These are phyloP conservation scores for Geopemphigus sp. DNA, from an alignment of 1,140 invertebrate species.

Conservation along the genomic window DNA sequence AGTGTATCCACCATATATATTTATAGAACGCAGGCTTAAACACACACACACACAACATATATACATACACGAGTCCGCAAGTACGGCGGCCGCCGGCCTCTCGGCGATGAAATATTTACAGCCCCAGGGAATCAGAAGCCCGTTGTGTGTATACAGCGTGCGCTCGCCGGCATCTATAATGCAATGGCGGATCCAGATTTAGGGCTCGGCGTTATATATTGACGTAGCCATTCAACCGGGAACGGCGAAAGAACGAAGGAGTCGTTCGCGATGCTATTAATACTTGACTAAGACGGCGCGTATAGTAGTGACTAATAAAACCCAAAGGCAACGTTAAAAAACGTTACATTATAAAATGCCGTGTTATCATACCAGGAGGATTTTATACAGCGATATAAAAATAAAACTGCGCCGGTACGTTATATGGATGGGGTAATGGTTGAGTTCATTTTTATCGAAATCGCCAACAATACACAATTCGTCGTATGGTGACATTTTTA, in stretches of 20 bases:
- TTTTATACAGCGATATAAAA: neutral
- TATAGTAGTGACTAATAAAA: slow-evolving; percentile 17
- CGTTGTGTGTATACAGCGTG: neutral
- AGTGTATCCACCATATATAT: neutral
- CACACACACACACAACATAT: neutral
- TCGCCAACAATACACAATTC: neutral
- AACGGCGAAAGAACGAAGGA: slow-evolving; percentile 19
- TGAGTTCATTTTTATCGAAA: neutral
- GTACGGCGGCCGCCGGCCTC: slow-evolving; percentile 1
- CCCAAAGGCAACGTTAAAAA: slow-evolving; percentile 19
- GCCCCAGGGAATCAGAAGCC: slow-evolving; percentile 22
- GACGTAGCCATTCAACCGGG: slow-evolving; percentile 26
- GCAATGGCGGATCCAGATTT: slow-evolving; percentile 44
- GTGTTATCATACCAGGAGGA: neutral
- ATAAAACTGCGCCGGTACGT: neutral
- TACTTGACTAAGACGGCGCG: slow-evolving; percentile 41
- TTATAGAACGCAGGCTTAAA: too few species aligned
- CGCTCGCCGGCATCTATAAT: slow-evolving; percentile 34
- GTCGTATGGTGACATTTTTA: neutral
- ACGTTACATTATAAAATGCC: neutral
- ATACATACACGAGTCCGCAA: slow-evolving; percentile 9
- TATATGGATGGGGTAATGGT: neutral
- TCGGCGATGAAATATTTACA: slow-evolving; percentile 46
- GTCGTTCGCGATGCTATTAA: slow-evolving; percentile 8
- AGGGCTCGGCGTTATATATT: slow-evolving; percentile 21